Conservation (phyloP, 2,888 invertebrate genomes). For the Synanthedon andrenaeformis region DNA sequence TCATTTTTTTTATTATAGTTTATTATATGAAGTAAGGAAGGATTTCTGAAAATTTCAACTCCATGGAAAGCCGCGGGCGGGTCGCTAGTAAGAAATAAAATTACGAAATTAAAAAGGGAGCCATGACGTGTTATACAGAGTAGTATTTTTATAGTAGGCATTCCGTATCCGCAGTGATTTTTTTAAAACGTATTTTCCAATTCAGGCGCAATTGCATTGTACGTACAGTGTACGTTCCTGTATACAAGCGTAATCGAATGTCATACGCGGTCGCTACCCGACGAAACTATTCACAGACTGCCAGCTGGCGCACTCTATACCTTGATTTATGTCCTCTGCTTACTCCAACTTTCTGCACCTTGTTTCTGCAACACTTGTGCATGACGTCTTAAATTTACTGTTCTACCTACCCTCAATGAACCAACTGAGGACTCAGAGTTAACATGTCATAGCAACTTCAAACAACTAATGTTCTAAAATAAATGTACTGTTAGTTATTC, state of each 20-base stretch:
- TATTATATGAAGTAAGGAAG: too few species aligned
- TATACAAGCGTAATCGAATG: constrained; percentile 52
- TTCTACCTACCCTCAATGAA: too few species aligned
- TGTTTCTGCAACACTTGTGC: constrained; percentile 59
- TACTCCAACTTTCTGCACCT: constrained; percentile 64
- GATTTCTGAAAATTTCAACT: too few species aligned
- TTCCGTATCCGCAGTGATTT: too few species aligned
- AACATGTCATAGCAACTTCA: too few species aligned
- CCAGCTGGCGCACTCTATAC: constrained; percentile 41
- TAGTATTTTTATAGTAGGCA: neutral
- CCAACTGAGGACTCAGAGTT: too few species aligned
- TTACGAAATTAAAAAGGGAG: too few species aligned
- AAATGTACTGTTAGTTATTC: too few species aligned
- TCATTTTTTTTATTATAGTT: too few species aligned
- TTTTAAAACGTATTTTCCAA: neutral
- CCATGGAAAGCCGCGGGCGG: too few species aligned
- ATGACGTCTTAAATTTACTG: constrained; percentile 55
- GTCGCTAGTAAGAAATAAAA: too few species aligned
- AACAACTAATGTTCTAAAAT: too few species aligned
- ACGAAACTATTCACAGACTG: constrained; percentile 50
- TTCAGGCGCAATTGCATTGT: neutral
- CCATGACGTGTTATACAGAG: neutral
- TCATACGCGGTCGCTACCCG: constrained; percentile 52
- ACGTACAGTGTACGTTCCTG: constrained; percentile 4
- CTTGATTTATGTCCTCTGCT: constrained; percentile 55